Base-by-base conservation (phyloP, 1,140 invertebrate genomes). In the Tetragnatha versicolor region DNA sequence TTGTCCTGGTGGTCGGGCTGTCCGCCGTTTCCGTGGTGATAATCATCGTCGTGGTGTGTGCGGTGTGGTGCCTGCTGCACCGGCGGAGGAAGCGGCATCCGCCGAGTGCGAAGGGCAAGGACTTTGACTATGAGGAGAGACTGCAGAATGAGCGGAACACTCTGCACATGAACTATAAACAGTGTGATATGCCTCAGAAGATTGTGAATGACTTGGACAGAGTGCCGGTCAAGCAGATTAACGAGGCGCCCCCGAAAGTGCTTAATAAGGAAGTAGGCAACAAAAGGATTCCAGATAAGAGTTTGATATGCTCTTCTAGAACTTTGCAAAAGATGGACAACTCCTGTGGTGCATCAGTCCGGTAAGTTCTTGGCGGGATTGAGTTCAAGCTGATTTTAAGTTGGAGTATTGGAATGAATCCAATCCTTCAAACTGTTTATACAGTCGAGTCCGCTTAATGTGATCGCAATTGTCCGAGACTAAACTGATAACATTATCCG, bases 181-280 rank as follows among this genome's bases (percentile, higher is more conserved):
- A 69, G 12, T 45, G 39, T 68, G 42, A 47, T 58, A 45, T 61
- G 51, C 63, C 63, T 45, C 63, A 69, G 14, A 79, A 79, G 49
- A 79, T 79, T 47, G 76, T 79, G 63, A 79, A 79, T 49, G 65
- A 55, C 33, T 47, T 79, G 35, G 61, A 77, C 73, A 77, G 73
- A 77, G 35, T 55, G 22, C 63, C 63, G 45, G 61, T 31, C 33
- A 66, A 66, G 47, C 1, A 55, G 14, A 10, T 61, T 10, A 47
- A 51, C 31, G 47, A 65, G 49, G 61, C 61, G 20, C 60, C 60
- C 17, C 63, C 76, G 22, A 79, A 79, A 79, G 76, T 79, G 65
- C 76, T 79, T 61, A 79, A 79, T 47, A 49, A n/a, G 33, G 65
- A 79, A 35, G 33, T 69, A 22, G 42, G 37, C 29, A 68, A 55